Base-by-base conservation (phyloP, 2,113 vertebrate species). In the Verasper variegatus region DNA sequence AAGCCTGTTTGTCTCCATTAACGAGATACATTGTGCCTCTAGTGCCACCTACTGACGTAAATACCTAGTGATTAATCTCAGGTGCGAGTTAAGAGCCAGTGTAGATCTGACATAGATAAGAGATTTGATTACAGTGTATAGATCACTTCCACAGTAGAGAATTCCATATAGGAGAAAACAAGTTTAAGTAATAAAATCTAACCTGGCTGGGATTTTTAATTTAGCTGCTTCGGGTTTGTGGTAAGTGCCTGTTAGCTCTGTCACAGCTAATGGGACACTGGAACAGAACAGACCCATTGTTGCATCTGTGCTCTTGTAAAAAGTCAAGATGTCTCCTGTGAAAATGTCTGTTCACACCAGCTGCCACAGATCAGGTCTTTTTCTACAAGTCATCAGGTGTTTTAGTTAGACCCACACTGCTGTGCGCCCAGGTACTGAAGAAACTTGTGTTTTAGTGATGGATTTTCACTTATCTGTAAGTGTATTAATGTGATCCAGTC, bases 1-100 rank as follows among this genome's bases (percentile, higher is more conserved):
- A 37, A 2, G 26, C 12, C 31, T 59, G 20, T 26, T 8, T 1
- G 3, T 26, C n/a, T 27, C 31, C 14, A 52, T 61, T 18, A 21
- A 37, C 59, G 24, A 17, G 12, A 4, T 57, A 27, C 10, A 70
- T 26, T 83, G 78, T 60, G 42, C 21, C 71, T 77, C 57, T 86
- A 66, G 47, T 70, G 86, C 90, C 90, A 78, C 72, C 90, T 90
- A 73, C 55, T 87, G 88, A 17, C 78, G 45, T 3, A 47, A 18
- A 56, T 18, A n/a, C 1, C n/a, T 13, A 21, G 21, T 21, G 14
- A 31, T 14, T 11, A 45, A 0, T 40, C 13, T n/a, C 0, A 76
- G 10, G 26, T 26, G 57, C 0, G 12, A 35, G 40, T 35, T 55
- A 9, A 54, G 1, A 17, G 51, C 3, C 1, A 37, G 0, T 1